Evolutionary conservation across 2,113 vertebrate genomes (phyloP).

Genomic region (Sarotherodon lohbergeri): DNA sequence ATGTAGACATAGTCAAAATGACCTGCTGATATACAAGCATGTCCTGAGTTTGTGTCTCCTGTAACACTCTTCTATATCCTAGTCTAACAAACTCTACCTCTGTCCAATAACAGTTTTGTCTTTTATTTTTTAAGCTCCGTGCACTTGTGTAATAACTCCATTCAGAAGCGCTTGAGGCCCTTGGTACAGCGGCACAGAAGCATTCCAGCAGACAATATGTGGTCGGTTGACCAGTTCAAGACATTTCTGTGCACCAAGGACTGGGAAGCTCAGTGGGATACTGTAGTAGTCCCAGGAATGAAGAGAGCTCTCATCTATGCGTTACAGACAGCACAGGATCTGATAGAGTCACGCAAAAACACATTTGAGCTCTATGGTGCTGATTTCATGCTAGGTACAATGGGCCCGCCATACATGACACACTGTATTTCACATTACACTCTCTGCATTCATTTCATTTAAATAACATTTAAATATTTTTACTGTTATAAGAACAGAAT

Average conservation of each 20-base stretch:
- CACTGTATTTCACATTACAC: background rate
- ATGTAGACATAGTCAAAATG: background rate
- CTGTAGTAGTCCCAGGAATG: constrained; percentile 80
- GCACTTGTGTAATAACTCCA: constrained; percentile 89
- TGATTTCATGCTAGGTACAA: constrained; percentile 77
- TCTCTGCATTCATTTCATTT: background rate
- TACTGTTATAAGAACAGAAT: background rate
- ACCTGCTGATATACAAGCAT: background rate
- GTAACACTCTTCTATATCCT: background rate
- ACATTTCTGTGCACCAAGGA: constrained; percentile 72
- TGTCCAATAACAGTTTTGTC: background rate
- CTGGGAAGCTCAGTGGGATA: constrained; percentile 66
- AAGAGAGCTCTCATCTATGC: constrained; percentile 77
- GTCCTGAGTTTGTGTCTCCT: background rate
- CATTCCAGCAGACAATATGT: constrained; percentile 81
- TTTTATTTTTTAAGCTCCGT: constrained; percentile 69
- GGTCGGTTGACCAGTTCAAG: constrained; percentile 81
- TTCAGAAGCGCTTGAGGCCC: constrained; percentile 77
- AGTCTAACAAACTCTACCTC: background rate
- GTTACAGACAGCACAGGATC: constrained; percentile 78
- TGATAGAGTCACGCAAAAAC: constrained; percentile 77
- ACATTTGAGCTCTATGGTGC: constrained; percentile 90
- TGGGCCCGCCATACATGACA: background rate
- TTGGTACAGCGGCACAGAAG: constrained; percentile 54
- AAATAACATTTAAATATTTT: background rate